phyloP scores from a whole-genome alignment of 1,140 invertebrate species.

The Drosophila ercepeae region DNA sequence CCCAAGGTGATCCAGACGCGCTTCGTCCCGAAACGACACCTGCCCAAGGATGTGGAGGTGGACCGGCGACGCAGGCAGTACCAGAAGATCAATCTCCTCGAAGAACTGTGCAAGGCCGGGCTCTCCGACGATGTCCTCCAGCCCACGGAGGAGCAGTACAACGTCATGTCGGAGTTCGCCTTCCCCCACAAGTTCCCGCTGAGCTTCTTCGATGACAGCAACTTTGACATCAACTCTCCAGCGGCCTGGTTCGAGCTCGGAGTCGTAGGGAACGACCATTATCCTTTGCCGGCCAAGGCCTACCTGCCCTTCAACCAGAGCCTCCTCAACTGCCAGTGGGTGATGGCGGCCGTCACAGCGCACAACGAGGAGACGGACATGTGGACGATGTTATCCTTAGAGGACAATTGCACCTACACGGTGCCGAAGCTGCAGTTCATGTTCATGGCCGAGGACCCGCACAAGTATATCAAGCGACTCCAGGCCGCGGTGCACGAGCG shows the following conservation, averaged over 20 bases:
- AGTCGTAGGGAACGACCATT: constrained; percentile 50
- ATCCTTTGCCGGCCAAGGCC: constrained; percentile 69
- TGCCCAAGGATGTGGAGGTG: constrained; percentile 79
- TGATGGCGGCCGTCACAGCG: constrained; percentile 51
- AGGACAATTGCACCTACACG: constrained; percentile 59
- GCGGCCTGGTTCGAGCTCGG: constrained; percentile 74
- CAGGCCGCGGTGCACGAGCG: constrained; percentile 59
- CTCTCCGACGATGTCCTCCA: constrained; percentile 55
- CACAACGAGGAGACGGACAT: constrained; percentile 46
- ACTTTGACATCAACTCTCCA: constrained; percentile 66
- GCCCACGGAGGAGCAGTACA: constrained; percentile 73
- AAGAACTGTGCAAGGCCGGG: constrained; percentile 57
- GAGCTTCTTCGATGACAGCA: constrained; percentile 75
- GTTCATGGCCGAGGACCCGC: constrained; percentile 77
- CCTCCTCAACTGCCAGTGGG: constrained; percentile 66
- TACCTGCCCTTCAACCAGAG: constrained; percentile 63
- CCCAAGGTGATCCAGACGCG: constrained; percentile 76
- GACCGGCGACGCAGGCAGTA: constrained; percentile 69
- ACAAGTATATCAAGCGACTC: constrained; percentile 64
- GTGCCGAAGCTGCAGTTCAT: constrained; percentile 77
- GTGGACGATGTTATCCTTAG: constrained; percentile 58
- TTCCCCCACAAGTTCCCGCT: constrained; percentile 74
- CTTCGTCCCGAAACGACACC: constrained; percentile 57
- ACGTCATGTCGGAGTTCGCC: constrained; percentile 66
- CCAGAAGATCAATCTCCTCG: constrained; percentile 57